Base-by-base conservation (phyloP, 2,113 vertebrate species). In the Vulpes lagopus region DNA sequence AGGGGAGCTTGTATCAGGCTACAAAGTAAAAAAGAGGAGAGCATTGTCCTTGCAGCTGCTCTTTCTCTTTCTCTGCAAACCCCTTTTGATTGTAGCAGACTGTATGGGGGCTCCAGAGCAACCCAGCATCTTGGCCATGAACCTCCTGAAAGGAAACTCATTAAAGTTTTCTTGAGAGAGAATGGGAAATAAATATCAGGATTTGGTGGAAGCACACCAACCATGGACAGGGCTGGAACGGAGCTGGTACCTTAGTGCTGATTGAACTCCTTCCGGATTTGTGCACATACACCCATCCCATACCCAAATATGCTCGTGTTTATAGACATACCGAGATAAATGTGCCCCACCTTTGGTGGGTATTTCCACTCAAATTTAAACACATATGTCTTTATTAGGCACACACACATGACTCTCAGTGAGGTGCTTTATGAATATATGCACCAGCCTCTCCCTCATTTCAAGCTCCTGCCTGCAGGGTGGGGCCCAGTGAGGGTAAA, bases 101-200 rank as follows among this genome's bases (percentile, higher is more conserved):
- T 98, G 98, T 98, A 98, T 97, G 43, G 97, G 97, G 92, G 82
- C 96, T 96, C 97, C 98, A 98, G 94, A 98, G 97, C 98, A 98
- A 95, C 90, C 96, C 97, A 97, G 91, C 96, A 94, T 96, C 97
- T 98, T 91, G 78, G 96, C 97, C 95, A 96, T 98, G 98, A 98
- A 98, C 97, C 95, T 98, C 76, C 96, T 96, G 96, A 94, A 98
- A 98, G 98, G 98, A 98, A 97, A 96, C 97, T 98, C 98, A 96
- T 87, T 89, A 95, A 96, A 90, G 97, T 97, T 97, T 97, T 96
- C 96, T 94, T 97, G 97, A 98, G 98, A 97, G 94, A 97, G 82
- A 97, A 97, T 96, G 94, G 97, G 96, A 98, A 97, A 98, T 98
- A 98, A 98, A 97, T 98, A 98, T 95, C 95, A 92, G 91, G n/a